Evolutionary conservation across 2,797 vertebrate genomes (phyloP).

Genomic region (Acanthiza pusilla): DNA sequence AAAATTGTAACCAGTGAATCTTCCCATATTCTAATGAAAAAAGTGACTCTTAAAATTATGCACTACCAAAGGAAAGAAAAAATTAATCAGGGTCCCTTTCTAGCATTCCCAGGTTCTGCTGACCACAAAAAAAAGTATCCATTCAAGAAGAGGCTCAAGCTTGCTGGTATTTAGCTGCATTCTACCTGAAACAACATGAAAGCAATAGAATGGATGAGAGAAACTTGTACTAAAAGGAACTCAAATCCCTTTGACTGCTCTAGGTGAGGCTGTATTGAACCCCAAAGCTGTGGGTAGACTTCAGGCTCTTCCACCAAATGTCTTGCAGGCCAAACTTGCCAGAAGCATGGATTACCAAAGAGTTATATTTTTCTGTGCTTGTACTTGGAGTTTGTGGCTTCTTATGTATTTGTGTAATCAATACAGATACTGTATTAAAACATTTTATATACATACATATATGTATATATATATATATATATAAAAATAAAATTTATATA

Average conservation of each 20-base stretch:
- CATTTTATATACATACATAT: too few relatives aligned
- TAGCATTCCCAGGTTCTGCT: not conserved
- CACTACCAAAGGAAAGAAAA: not conserved
- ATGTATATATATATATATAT: not conserved
- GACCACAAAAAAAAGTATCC: not conserved
- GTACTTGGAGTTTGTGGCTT: not conserved
- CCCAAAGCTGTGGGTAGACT: not conserved
- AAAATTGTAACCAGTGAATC: conserved; percentile 6
- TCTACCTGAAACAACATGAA: not conserved
- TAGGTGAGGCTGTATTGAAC: not conserved
- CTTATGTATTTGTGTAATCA: not conserved
- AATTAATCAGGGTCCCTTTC: not conserved
- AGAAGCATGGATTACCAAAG: not conserved
- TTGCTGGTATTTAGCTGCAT: not conserved
- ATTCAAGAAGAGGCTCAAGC: not conserved
- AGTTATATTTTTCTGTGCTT: not conserved
- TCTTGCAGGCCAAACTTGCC: not conserved
- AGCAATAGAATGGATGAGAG: not conserved
- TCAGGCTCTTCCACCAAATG: not conserved
- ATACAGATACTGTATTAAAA: not conserved
- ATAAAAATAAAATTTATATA: too few relatives aligned
- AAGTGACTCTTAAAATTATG: not conserved
- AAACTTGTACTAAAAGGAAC: not conserved
- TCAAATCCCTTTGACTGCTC: not conserved
- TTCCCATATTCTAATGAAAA: not conserved